phyloP scores from a whole-genome alignment of 2,797 vertebrate genomes.

The Fistularia tabacaria region DNA sequence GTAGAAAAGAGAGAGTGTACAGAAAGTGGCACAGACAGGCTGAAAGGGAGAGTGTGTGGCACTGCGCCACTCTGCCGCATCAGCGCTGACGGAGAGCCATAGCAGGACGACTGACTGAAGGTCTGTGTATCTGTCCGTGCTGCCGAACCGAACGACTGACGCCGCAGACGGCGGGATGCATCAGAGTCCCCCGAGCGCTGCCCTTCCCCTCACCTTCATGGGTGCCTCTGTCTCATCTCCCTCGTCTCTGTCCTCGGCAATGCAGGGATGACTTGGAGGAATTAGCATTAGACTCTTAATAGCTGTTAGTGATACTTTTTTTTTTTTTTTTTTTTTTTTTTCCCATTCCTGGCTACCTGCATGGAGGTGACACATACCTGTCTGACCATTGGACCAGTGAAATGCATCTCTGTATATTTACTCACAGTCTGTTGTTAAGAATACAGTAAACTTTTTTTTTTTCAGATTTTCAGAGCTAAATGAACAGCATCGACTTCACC shows the following conservation, averaged over 20 bases:
- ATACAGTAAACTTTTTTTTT: no score
- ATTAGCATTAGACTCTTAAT: constrained; percentile 20
- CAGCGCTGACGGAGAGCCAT: constrained; percentile 46
- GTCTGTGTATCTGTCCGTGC: constrained; percentile 7
- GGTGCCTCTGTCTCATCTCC: neutral
- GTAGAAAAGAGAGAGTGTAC: constrained; percentile 11
- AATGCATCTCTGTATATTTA: no score
- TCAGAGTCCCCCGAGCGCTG: constrained; percentile 52
- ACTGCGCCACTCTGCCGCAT: constrained; percentile 66
- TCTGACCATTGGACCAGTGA: no score
- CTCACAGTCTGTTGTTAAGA: no score
- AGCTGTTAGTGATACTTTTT: constrained; percentile 25
- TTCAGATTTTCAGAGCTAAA: no score
- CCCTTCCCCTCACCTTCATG: constrained; percentile 27
- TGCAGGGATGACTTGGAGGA: constrained; percentile 41
- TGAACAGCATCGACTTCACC: no score
- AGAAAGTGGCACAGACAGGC: constrained; percentile 9
- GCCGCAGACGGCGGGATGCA: constrained; percentile 26
- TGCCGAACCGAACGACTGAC: constrained; percentile 12
- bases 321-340: no score
- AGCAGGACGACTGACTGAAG: constrained; percentile 11
- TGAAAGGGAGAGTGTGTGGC: constrained; percentile 34
- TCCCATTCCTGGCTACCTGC: no score
- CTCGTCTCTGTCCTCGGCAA: constrained; percentile 30
- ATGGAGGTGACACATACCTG: no score